Evolutionary conservation across 2,888 invertebrate genomes (phyloP).

Genomic region (Eupelmus urozonus): DNA sequence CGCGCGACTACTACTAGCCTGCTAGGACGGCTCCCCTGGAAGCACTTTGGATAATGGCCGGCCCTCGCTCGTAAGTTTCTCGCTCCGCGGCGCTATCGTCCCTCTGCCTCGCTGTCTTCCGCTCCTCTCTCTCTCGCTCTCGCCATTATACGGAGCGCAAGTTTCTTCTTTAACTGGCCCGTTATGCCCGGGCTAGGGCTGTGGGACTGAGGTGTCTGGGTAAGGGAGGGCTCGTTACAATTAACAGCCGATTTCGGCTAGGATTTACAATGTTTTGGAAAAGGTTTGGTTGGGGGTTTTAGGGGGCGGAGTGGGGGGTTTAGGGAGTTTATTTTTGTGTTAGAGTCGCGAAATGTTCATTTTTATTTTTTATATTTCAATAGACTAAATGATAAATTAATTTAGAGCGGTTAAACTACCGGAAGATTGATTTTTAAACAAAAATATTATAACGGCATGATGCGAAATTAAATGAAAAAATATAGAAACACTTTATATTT

Average conservation of each 20-base stretch:
- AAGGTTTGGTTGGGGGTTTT: too few relatives aligned
- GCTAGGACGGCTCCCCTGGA: conserved; percentile 49
- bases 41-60: conserved; percentile 58
- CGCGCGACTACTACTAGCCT: neutral
- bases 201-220: neutral
- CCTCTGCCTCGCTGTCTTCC: conserved; percentile 39
- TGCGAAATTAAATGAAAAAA: too few relatives aligned
- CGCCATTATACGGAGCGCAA: conserved; percentile 48
- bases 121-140: conserved; percentile 9
- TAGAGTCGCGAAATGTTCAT: too few relatives aligned
- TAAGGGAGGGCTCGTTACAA: conserved; percentile 26
- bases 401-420: too few relatives aligned
- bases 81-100: conserved; percentile 43
- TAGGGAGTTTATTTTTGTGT: too few relatives aligned
- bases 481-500: too few relatives aligned
- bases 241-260: conserved; percentile 39
- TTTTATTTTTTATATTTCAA: too few relatives aligned
- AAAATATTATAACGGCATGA: too few relatives aligned
- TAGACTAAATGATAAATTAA: too few relatives aligned
- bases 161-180: conserved; percentile 57
- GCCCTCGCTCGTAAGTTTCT: conserved; percentile 46
- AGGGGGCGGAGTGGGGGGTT: too few relatives aligned
- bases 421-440: too few relatives aligned
- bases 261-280: too few relatives aligned
- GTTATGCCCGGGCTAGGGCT: neutral